These are phyloP conservation scores for Lepus oiostolus DNA, from an alignment of 2,797 vertebrate species.

Conservation along the genomic window DNA sequence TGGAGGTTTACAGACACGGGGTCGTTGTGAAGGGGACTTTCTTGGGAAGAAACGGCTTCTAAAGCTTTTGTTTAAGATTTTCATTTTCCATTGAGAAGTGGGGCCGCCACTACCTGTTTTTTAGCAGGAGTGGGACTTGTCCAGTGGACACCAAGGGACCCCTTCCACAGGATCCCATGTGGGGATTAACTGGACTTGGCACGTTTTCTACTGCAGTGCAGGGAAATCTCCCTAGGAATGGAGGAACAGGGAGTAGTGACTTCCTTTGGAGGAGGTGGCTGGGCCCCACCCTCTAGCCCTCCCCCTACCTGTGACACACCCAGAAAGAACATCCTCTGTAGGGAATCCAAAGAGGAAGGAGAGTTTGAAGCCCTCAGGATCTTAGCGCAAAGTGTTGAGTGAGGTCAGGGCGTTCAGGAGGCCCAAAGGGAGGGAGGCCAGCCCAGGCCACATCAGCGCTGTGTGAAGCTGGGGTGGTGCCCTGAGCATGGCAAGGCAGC, in stretches of 20 bases:
- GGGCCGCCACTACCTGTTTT: background rate
- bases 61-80: constrained; percentile 21
- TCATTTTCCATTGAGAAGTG: background rate
- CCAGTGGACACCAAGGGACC: background rate
- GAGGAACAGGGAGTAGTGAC: background rate
- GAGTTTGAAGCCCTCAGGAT: constrained; percentile 66
- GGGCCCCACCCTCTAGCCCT: background rate
- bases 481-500: background rate
- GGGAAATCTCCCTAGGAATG: background rate
- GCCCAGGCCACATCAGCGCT: background rate
- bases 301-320: constrained; percentile 63
- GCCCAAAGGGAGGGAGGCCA: constrained; percentile 15
- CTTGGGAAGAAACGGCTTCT: background rate
- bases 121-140: background rate
- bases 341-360: constrained; percentile 53
- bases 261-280: background rate
- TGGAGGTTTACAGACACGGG: background rate
- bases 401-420: constrained; percentile 58
- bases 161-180: background rate
- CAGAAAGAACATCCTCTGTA: constrained; percentile 36
- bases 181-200: background rate
- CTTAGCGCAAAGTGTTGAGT: constrained; percentile 54
- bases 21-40: background rate
- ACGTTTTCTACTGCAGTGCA: background rate
- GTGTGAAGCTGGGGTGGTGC: background rate